Conservation (phyloP, 2,888 invertebrate species). For the Tipula vernalis region DNA sequence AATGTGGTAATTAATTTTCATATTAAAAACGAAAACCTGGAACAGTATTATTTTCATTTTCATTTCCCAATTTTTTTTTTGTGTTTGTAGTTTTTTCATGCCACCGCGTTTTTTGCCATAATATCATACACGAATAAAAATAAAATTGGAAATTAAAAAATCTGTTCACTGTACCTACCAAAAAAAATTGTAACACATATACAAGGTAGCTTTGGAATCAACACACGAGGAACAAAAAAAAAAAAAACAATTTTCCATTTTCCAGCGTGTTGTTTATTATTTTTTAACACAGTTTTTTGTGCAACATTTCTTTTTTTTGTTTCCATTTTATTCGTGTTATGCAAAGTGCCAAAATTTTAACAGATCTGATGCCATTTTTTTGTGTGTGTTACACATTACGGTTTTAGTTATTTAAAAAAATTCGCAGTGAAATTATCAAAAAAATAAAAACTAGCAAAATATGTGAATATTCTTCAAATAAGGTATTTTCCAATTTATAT, state of each 20-base stretch:
- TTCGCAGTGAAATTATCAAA: background rate
- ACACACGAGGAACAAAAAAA: background rate
- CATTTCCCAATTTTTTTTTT: background rate
- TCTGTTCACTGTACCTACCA: background rate
- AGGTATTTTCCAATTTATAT: background rate
- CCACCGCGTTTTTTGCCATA: background rate
- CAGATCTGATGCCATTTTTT: background rate
- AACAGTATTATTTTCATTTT: background rate
- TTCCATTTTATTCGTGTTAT: background rate
- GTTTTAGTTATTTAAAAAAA: slow-evolving; percentile 6
- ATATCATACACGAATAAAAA: background rate
- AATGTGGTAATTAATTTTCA: slow-evolving; percentile 6
- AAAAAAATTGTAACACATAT: background rate
- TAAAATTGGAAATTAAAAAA: background rate
- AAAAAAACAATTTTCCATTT: background rate
- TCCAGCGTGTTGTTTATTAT: background rate
- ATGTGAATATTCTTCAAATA: background rate
- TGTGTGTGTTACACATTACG: background rate
- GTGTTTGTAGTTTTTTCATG: background rate
- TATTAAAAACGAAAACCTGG: background rate
- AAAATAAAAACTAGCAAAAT: background rate
- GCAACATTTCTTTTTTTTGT: background rate
- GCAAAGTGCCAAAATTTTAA: slow-evolving; percentile 4
- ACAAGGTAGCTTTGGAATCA: background rate
- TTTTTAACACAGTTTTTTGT: background rate